A percentile compares a stretch with the other conserved stretches of the same genome.
phyloP scores from a whole-genome alignment of 2,888 invertebrate genomes.

The Cremastinae sp. region DNA sequence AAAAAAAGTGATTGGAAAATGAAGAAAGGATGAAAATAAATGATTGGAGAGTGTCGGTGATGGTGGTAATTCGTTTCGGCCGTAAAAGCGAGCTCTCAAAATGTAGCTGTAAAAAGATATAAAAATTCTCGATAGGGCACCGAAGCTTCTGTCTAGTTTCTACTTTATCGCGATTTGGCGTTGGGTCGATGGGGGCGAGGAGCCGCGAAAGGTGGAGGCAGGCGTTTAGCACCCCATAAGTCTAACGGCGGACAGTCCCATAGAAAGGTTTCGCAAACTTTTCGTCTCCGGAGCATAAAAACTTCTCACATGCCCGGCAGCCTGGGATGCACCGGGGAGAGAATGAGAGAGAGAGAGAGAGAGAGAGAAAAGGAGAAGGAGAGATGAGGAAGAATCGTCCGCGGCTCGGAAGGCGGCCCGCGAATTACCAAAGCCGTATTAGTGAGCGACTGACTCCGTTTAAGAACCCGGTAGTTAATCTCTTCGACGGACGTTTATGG shows the following conservation, averaged over 20 bases:
- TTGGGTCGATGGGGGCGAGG: conserved; percentile 21
- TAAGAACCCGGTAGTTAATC: conserved; percentile 80
- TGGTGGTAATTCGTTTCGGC: background rate
- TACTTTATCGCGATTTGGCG: conserved; percentile 30
- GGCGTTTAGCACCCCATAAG: conserved; percentile 55
- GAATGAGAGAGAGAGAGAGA: background rate
- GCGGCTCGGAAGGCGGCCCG: conserved; percentile 54
- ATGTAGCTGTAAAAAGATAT: background rate
- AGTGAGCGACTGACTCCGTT: conserved; percentile 77
- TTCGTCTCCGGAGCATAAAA: conserved; percentile 48
- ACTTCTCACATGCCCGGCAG: conserved; percentile 34
- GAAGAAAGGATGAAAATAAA: too few relatives aligned
- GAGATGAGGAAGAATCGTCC: conserved; percentile 11
- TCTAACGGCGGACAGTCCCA: conserved; percentile 36
- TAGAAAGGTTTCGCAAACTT: conserved; percentile 38
- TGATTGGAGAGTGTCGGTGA: too few relatives aligned
- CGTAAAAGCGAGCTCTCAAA: conserved; percentile 3
- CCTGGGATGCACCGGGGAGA: background rate
- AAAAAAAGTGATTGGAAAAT: too few relatives aligned
- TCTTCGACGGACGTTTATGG: conserved; percentile 79
- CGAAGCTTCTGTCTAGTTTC: conserved; percentile 44
- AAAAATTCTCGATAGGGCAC: conserved; percentile 7
- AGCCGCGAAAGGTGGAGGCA: conserved; percentile 38
- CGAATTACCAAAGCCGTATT: conserved; percentile 79
- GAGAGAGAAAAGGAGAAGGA: conserved; percentile 33